Conservation (phyloP, 2,113 vertebrate genomes). For the Elachura formosa region DNA sequence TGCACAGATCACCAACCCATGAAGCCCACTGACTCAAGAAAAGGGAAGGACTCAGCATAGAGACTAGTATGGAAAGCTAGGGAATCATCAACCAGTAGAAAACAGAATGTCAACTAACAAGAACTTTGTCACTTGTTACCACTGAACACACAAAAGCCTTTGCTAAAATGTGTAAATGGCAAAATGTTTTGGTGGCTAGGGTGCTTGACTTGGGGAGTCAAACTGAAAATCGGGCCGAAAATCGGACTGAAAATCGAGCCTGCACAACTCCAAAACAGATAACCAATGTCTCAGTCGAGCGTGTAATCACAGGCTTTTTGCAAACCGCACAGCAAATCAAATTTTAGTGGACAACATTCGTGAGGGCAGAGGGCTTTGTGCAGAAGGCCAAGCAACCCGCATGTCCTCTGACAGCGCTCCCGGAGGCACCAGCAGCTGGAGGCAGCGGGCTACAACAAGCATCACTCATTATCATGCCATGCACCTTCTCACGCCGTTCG, state of each 20-base stretch:
- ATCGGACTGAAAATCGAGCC: no score
- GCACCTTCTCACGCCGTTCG: background rate
- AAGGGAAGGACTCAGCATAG: background rate
- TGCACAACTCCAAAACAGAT: background rate
- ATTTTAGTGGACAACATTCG: background rate
- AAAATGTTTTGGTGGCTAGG: background rate
- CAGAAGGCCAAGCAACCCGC: background rate
- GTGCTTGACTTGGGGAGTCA: background rate
- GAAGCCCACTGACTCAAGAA: background rate
- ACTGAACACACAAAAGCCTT: background rate
- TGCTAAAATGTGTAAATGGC: background rate
- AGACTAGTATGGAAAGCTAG: fast-evolving
- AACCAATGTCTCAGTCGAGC: background rate
- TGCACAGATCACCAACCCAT: background rate
- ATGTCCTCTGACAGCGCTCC: fast-evolving
- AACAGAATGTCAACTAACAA: no score
- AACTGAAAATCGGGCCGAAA: no score
- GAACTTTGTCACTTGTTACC: background rate
- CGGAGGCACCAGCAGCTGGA: no score
- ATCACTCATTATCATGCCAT: fast-evolving
- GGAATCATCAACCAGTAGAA: background rate
- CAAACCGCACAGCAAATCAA: background rate
- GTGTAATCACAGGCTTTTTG: background rate
- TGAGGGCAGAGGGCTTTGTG: fast-evolving
- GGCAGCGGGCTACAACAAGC: fast-evolving